Evolutionary conservation across 2,888 invertebrate genomes (phyloP).

Genomic region (Agrochola lota): DNA sequence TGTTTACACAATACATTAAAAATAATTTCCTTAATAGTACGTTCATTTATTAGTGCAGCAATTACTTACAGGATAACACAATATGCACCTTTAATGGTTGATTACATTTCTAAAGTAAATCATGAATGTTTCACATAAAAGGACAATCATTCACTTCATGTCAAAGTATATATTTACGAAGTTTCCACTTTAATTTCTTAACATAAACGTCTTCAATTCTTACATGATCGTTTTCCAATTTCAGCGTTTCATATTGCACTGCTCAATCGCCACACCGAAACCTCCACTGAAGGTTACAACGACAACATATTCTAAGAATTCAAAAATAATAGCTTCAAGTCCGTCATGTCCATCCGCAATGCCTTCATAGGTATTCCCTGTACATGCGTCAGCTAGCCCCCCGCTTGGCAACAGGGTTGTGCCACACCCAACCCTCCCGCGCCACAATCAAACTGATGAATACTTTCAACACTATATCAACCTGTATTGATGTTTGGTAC

Average conservation of each 20-base stretch:
- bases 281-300: background rate
- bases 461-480: conserved; percentile 81
- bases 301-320: conserved; percentile 41
- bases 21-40: no score
- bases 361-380: conserved; percentile 71
- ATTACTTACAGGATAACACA: no score
- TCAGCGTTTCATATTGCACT: background rate
- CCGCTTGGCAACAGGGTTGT: conserved; percentile 83
- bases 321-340: conserved; percentile 35
- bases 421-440: conserved; percentile 76
- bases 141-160: background rate
- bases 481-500: conserved; percentile 63
- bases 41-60: no score
- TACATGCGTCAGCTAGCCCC: conserved; percentile 73
- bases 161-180: background rate
- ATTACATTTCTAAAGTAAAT: background rate
- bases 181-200: background rate
- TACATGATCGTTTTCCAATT: background rate
- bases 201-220: background rate
- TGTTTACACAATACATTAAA: no score
- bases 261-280: background rate
- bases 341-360: conserved; percentile 52
- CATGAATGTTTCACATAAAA: background rate
- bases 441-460: conserved; percentile 87
- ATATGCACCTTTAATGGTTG: no score